These are phyloP conservation scores for Sinhomidia bicolor DNA, from an alignment of 2,888 invertebrate genomes.

Conservation along the genomic window DNA sequence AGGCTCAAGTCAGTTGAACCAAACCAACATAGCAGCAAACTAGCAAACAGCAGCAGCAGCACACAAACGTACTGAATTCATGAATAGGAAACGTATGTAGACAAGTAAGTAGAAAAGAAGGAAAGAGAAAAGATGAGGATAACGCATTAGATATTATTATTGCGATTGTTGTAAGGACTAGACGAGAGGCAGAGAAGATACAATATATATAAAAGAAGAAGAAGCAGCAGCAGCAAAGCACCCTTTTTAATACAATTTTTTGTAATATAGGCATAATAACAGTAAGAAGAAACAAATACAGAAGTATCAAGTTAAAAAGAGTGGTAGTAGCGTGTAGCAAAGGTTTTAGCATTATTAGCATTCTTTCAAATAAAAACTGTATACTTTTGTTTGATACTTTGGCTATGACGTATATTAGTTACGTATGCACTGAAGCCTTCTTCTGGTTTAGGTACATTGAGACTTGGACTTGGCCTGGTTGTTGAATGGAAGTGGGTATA, in stretches of 20 bases:
- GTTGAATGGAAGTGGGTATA: background rate
- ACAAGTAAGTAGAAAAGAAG: background rate
- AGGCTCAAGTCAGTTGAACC: background rate
- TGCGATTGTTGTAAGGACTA: background rate
- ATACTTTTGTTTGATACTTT: background rate
- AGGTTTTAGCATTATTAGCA: constrained; percentile 24
- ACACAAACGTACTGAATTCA: background rate
- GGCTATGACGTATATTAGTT: constrained; percentile 21
- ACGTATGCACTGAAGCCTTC: background rate
- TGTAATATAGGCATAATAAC: background rate
- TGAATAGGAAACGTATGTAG: background rate
- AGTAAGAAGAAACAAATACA: constrained; percentile 1
- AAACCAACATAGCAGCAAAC: too few relatives aligned
- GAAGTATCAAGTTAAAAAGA: background rate
- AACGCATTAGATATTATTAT: background rate
- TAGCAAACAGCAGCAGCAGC: background rate
- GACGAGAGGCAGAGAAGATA: background rate
- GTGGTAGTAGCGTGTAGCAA: background rate
- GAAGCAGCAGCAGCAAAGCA: background rate
- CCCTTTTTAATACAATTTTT: background rate
- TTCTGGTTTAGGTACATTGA: background rate
- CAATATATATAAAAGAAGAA: background rate
- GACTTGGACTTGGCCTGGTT: constrained; percentile 29
- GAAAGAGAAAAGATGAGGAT: background rate
- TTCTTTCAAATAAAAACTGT: constrained; percentile 41